These are phyloP conservation scores for Menura novaehollandiae DNA, from an alignment of 2,113 vertebrate species.

Conservation along the genomic window DNA sequence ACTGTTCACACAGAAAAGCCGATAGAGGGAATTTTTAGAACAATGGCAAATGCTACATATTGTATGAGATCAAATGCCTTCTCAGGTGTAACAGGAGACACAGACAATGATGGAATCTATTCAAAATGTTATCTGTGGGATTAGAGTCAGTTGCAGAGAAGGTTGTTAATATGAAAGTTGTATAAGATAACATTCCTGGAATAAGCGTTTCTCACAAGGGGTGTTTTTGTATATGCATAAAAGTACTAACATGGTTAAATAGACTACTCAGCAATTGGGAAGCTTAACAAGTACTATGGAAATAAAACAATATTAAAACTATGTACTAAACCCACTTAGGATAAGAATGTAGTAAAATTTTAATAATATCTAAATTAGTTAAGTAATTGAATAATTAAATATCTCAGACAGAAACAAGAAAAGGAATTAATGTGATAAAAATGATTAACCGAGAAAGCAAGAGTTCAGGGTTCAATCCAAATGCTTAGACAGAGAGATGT, in stretches of 20 bases:
- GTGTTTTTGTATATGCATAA: neutral
- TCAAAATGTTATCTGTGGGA: neutral
- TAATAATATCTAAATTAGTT: neutral
- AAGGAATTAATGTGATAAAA: neutral
- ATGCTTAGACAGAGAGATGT: neutral
- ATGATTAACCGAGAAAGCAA: neutral
- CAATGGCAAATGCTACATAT: neutral
- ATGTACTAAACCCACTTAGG: neutral
- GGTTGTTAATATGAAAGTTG: neutral
- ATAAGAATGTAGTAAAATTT: neutral
- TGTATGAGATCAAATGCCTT: conserved; percentile 22
- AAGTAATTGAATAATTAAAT: neutral
- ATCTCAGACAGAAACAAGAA: neutral
- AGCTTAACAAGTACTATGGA: neutral
- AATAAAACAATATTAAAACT: neutral
- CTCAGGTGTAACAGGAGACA: conserved; percentile 34
- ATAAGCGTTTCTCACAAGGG: neutral
- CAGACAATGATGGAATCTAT: neutral
- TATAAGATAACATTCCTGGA: neutral
- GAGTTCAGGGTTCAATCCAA: neutral
- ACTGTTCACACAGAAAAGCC: conserved; percentile 9
- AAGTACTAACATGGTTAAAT: neutral
- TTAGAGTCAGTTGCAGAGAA: neutral
- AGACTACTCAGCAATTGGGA: neutral
- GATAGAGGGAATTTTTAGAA: conserved; percentile 14